Evolutionary conservation across 2,797 vertebrate genomes (phyloP).

Genomic region (Eulemur mongoz): DNA sequence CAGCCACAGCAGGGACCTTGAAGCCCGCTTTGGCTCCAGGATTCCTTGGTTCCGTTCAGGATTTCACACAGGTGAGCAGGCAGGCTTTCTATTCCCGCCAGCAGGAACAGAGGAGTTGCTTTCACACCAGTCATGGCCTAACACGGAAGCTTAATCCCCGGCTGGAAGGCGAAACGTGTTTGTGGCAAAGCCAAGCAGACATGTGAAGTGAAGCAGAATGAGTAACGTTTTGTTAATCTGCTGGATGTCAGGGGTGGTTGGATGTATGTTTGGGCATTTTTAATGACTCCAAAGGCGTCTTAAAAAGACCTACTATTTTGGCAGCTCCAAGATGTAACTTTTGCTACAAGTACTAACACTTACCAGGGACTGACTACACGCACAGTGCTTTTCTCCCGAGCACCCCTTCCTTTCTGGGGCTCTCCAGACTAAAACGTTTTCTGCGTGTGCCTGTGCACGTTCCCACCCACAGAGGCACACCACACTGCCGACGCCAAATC

Average conservation of each 20-base stretch:
- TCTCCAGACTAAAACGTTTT: background rate
- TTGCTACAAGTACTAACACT: background rate
- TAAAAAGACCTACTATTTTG: conserved; percentile 40
- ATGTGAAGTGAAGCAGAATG: conserved; percentile 11
- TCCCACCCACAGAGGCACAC: background rate
- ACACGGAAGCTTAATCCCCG: background rate
- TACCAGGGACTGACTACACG: background rate
- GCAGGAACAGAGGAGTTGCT: background rate
- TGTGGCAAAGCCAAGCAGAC: background rate
- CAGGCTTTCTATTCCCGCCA: background rate
- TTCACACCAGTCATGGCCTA: background rate
- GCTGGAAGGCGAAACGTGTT: background rate
- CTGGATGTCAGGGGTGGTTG: background rate
- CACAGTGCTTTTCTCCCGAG: background rate
- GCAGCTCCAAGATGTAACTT: background rate
- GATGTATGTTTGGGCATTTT: background rate
- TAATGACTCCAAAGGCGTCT: conserved; percentile 31
- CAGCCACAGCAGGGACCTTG: background rate
- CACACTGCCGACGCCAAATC: background rate
- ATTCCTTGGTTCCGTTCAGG: background rate
- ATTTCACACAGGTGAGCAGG: background rate
- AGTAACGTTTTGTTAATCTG: conserved; percentile 27
- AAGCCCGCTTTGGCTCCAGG: background rate
- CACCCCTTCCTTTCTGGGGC: background rate
- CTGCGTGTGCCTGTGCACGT: background rate